Base-by-base conservation (phyloP, 2,113 vertebrate species). In the Rissa tridactyla region DNA sequence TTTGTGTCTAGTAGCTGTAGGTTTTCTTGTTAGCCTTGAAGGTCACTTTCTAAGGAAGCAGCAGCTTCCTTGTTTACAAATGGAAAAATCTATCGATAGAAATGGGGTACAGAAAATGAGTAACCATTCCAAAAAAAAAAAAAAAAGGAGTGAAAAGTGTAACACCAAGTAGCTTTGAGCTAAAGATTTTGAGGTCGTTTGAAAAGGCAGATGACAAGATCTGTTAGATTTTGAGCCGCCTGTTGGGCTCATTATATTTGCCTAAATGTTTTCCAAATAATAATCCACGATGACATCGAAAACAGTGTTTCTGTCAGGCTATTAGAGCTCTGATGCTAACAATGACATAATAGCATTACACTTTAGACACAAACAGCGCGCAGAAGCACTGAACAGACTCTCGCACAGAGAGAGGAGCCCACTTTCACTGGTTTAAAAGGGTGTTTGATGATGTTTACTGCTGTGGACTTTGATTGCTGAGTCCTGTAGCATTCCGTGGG, bases 231-330 rank as follows among this genome's bases (percentile, higher is more conserved):
- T 95, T 71, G 51, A 94, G 54, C 10, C 47, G 95, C 88, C 89
- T 94, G 64, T 78, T 76, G 19, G 36, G 47, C 36, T 88, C 8
- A 18, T 88, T 95, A 34, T 71, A 69, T 97, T 95, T 96, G 51
- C 83, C 84, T 77, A 62, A 73, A 69, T 52, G 30, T 81, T 90
- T 92, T 90, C 94, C 78, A 78, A 90, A 66, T 62, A 72, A 52
- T 55, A 95, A 75, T 81, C n/a, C n/a, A 32, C 5, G 21, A 54
- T 82, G 77, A 94, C 95, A 78, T 36, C 15, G 90, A 85, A 96
- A 83, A 61, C 66, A 68, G 71, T 79, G 54, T 82, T 82, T 86
- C 57, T 76, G 20, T 61, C 18, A n/a, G 81, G 57, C 65, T 90
- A 66, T 68, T 61, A 77, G 36, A 57, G 77, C 77, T 94, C 58